phyloP scores from a whole-genome alignment of 2,113 vertebrate genomes.

The Calidris pygmaea region DNA sequence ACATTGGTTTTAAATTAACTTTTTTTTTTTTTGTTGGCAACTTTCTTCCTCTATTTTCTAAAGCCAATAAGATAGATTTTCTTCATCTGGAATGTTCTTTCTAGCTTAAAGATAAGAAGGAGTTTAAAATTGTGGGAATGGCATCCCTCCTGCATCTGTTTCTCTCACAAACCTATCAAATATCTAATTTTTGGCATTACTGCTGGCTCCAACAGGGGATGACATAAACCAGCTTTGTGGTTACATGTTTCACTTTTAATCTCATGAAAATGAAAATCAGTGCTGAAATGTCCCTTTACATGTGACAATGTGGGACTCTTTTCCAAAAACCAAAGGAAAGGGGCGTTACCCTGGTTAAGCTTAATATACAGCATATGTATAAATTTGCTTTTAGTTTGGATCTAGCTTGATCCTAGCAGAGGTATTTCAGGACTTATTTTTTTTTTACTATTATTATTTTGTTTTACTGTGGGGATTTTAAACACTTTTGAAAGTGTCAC shows the following conservation, averaged over 20 bases:
- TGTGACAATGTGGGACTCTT: slow-evolving; percentile 77
- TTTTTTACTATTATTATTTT: background rate
- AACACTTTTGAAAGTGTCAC: slow-evolving; percentile 36
- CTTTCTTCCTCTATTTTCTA: slow-evolving; percentile 76
- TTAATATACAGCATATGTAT: slow-evolving; percentile 76
- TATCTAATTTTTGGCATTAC: slow-evolving; percentile 89
- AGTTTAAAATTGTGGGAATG: slow-evolving; percentile 88
- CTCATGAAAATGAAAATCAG: slow-evolving; percentile 84
- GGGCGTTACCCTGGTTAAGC: slow-evolving; percentile 71
- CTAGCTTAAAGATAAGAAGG: slow-evolving; percentile 88
- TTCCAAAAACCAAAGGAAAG: slow-evolving; percentile 74
- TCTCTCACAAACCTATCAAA: slow-evolving; percentile 90
- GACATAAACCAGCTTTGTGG: slow-evolving; percentile 92
- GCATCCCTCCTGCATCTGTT: slow-evolving; percentile 87
- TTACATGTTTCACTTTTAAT: slow-evolving; percentile 88
- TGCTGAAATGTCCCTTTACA: slow-evolving; percentile 79
- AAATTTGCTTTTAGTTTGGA: slow-evolving; percentile 62
- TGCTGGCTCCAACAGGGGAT: slow-evolving; percentile 82
- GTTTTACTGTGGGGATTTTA: background rate
- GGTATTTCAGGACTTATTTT: slow-evolving; percentile 18
- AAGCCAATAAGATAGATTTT: slow-evolving; percentile 81
- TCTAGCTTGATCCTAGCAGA: slow-evolving; percentile 34
- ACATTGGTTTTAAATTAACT: slow-evolving; percentile 88
- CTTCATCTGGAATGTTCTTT: slow-evolving; percentile 84
- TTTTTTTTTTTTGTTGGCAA: slow-evolving; percentile 67